Base-by-base conservation (phyloP, 2,113 vertebrate species). In the Myotis yumanensis region DNA sequence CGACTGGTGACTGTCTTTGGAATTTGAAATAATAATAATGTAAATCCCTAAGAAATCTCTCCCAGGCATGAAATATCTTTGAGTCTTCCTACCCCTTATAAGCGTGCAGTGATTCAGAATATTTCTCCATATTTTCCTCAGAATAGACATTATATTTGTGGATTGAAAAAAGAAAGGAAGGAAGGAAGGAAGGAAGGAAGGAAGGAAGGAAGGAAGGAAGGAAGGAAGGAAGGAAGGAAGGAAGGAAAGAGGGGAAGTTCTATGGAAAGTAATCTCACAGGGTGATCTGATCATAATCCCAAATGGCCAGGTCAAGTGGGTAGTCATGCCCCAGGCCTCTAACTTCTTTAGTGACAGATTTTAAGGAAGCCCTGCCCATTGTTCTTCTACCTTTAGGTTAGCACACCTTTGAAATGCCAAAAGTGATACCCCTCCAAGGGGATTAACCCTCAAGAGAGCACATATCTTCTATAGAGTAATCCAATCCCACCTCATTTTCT, bases 21-120 rank as follows among this genome's bases (percentile, higher is more conserved):
- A 73, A 54, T 85, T 77, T 96, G 40, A 92, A 95, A 89, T 15
- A 51, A 80, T 22, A 14, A 25, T 46, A 69, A 17, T 76, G 4
- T 57, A 37, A 62, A 76, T 84, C 80, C 40, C 43, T 84, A 59
- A 90, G 51, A 88, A 79, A 86, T 48, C 3, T 57, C 40, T 90
- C n/a, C 25, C 30, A 28, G 23, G 22, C 80, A 16, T 52, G 18
- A n/a, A 92, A 86, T 43, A 77, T 5, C 32, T 40, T 81, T 90
- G 66, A 72, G 71, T 94, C 72, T 48, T 51, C 87, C 43, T 10
- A 69, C 37, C 11, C 64, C 37, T 91, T 93, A 43, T 16, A 75
- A 90, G 16, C 69, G 3, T 35, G 5, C 9, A 66, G 23, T 69
- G 7, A 91, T 57, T 68, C 28, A 51, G 18, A 40, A 52, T 20